A percentile compares a stretch with the other conserved stretches of the same genome.
These are phyloP conservation scores for Osmerus eperlanus DNA, from an alignment of 2,113 vertebrate genomes.

Conservation along the genomic window DNA sequence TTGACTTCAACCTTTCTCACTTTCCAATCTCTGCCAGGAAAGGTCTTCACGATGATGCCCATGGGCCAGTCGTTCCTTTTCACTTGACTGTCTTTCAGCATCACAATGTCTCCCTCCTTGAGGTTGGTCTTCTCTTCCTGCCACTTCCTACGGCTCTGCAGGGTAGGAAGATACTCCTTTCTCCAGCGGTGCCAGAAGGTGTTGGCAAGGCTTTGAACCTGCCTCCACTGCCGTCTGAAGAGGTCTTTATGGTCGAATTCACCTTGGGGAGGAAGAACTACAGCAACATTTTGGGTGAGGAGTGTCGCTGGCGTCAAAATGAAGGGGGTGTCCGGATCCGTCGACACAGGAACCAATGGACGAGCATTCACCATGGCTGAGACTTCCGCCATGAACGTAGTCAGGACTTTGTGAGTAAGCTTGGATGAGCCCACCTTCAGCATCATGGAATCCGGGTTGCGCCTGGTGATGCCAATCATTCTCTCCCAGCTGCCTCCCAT, in stretches of 20 bases:
- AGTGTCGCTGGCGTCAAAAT: background rate
- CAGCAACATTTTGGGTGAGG: background rate
- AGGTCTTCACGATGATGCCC: background rate
- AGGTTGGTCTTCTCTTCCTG: background rate
- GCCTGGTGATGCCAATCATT: background rate
- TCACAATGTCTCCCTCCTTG: background rate
- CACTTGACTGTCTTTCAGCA: constrained; percentile 11
- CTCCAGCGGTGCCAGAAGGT: background rate
- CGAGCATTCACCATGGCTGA: background rate
- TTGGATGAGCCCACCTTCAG: too few relatives aligned
- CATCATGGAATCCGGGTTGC: constrained; percentile 15
- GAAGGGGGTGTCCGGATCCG: background rate
- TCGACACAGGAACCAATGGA: background rate
- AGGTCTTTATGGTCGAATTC: background rate
- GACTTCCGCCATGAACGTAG: background rate
- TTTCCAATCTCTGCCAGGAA: constrained; percentile 1
- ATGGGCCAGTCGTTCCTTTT: constrained; percentile 21
- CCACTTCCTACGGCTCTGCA: constrained; percentile 2
- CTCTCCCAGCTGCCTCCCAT: constrained; percentile 11
- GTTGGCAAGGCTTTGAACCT: background rate
- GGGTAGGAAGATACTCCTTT: background rate
- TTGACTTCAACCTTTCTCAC: background rate
- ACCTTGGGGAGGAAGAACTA: background rate
- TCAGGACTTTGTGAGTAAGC: constrained; percentile 3
- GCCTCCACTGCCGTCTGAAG: background rate